Percentiles rank a stretch among this genome's conserved stretches.
These are phyloP conservation scores for Rutilus rutilus DNA, from an alignment of 2,113 vertebrate genomes.

Conservation along the genomic window DNA sequence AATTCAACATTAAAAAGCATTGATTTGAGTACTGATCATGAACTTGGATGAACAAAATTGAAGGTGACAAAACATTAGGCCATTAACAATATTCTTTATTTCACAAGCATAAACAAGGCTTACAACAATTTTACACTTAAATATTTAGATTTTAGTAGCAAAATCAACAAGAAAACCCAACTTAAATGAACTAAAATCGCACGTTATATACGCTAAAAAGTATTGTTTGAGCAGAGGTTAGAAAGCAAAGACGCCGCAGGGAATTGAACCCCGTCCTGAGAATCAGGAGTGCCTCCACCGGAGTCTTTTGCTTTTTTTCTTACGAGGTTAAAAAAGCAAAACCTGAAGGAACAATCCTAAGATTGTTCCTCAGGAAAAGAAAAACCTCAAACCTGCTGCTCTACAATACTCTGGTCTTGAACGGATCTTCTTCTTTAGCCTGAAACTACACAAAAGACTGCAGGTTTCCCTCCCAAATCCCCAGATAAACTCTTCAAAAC, in stretches of 20 bases:
- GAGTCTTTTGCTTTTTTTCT: constrained; percentile 96
- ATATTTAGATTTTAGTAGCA: too few species aligned
- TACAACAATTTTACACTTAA: background rate
- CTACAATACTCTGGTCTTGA: constrained; percentile 63
- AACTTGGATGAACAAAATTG: background rate
- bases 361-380: constrained; percentile 92
- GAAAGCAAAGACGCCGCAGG: constrained; percentile 88
- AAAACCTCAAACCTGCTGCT: constrained; percentile 78
- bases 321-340: constrained; percentile 89
- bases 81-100: background rate
- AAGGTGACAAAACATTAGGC: background rate
- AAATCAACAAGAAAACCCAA: too few species aligned
- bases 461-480: constrained; percentile 38
- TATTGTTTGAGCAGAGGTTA: constrained; percentile 45
- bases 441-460: constrained; percentile 61
- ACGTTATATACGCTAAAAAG: constrained; percentile 12
- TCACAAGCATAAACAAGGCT: background rate
- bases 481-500: constrained; percentile 46
- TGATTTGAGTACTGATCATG: background rate
- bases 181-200: too few species aligned
- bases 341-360: constrained; percentile 88
- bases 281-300: constrained; percentile 91
- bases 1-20: background rate
- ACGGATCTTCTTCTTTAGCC: constrained; percentile 23
- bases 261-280: constrained; percentile 90